Conservation (phyloP, 2,797 vertebrate species). For the Distichodus sexfasciatus region DNA sequence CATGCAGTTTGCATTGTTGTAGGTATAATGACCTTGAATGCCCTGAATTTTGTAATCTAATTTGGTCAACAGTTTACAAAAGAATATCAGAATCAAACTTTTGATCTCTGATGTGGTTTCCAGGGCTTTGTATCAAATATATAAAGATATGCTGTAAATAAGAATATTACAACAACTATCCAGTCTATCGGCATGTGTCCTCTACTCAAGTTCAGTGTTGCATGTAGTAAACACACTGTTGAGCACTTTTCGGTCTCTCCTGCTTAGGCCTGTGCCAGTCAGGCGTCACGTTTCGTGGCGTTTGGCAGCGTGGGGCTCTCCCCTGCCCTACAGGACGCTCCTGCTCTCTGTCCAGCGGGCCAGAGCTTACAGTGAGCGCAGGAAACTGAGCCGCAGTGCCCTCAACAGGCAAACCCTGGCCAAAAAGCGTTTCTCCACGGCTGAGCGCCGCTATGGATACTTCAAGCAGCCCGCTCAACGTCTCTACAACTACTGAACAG, state of each 20-base stretch:
- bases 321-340: slow-evolving; percentile 53
- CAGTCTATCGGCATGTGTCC: too few species aligned
- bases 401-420: slow-evolving; percentile 72
- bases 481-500: slow-evolving; percentile 68
- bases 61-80: too few species aligned
- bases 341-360: slow-evolving; percentile 58
- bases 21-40: too few species aligned
- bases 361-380: slow-evolving; percentile 55
- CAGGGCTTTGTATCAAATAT: too few species aligned
- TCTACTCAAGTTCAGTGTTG: too few species aligned
- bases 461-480: slow-evolving; percentile 74
- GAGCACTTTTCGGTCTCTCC: not conserved
- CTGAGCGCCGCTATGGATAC: slow-evolving; percentile 61
- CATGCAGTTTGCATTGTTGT: too few species aligned
- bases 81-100: not conserved
- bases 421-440: slow-evolving; percentile 56
- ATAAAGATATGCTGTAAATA: too few species aligned
- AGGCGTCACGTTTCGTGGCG: slow-evolving; percentile 63
- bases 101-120: too few species aligned
- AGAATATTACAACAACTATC: too few species aligned
- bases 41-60: too few species aligned
- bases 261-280: slow-evolving; percentile 63
- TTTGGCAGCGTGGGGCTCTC: slow-evolving; percentile 66
- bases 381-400: slow-evolving; percentile 64
- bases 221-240: too few species aligned